Evolutionary conservation across 2,888 invertebrate genomes (phyloP).

Genomic region (Seladonia tumulorum): DNA sequence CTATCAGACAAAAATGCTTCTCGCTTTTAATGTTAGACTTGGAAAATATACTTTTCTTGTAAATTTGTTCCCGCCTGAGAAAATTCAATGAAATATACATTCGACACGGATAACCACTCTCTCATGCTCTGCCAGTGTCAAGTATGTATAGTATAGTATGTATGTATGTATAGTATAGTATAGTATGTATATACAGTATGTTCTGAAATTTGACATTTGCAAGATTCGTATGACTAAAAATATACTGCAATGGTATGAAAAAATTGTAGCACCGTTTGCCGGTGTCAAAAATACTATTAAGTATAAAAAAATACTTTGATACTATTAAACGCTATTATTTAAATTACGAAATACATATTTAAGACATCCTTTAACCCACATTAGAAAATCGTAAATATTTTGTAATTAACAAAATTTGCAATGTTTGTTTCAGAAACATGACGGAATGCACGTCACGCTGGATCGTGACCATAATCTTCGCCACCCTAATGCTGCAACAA

Average conservation of each 20-base stretch:
- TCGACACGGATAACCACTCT: slow-evolving; percentile 6
- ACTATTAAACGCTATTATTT: background rate
- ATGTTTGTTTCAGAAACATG: slow-evolving; percentile 52
- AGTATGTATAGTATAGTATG: no score
- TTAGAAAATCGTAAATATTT: background rate
- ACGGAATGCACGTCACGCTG: slow-evolving; percentile 25
- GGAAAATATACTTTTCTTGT: background rate
- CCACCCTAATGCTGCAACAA: slow-evolving; percentile 21
- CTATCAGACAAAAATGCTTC: background rate
- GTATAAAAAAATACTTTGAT: background rate
- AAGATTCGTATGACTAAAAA: no score
- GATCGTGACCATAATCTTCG: slow-evolving; percentile 26
- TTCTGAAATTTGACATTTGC: no score
- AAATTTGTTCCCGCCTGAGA: background rate
- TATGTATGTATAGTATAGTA: no score
- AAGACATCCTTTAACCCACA: background rate
- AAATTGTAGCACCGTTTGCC: no score
- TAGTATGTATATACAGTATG: no score
- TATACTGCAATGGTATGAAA: no score
- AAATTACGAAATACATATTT: background rate
- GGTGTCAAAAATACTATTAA: no score
- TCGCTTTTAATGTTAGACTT: background rate
- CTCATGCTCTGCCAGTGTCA: background rate
- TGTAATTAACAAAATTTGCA: background rate
- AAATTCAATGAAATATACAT: background rate